phyloP scores from a whole-genome alignment of 2,797 vertebrate species.

The Staurois parvus region DNA sequence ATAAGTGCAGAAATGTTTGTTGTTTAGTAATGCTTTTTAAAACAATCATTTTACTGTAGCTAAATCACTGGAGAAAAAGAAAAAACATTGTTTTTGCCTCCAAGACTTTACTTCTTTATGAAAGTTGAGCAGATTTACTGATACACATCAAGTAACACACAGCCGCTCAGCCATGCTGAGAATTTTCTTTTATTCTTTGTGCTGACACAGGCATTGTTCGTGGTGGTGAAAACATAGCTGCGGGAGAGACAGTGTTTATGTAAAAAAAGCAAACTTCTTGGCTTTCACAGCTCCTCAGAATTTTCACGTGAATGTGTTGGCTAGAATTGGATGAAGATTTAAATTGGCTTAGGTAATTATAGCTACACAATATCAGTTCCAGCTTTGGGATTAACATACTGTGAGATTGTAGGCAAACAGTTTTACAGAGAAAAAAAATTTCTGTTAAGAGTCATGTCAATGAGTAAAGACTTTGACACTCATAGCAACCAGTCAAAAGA shows the following conservation, averaged over 20 bases:
- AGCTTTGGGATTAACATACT: background rate
- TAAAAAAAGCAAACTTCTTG: constrained; percentile 63
- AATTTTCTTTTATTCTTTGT: background rate
- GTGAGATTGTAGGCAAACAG: background rate
- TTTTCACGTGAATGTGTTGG: constrained; percentile 71
- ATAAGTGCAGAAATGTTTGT: background rate
- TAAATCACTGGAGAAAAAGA: too few relatives aligned
- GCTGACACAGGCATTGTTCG: background rate
- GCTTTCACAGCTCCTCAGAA: constrained; percentile 71
- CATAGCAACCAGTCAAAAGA: background rate
- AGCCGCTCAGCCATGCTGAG: background rate
- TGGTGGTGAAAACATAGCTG: constrained; percentile 59
- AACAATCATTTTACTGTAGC: background rate
- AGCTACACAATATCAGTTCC: constrained; percentile 55
- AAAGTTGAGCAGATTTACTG: background rate
- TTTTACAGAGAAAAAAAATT: background rate
- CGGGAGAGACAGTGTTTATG: constrained; percentile 66
- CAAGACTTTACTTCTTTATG: background rate
- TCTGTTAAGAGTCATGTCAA: background rate
- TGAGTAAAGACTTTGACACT: background rate
- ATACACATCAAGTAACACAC: background rate
- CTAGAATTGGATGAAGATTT: constrained; percentile 70
- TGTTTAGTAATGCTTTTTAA: background rate
- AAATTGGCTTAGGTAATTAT: constrained; percentile 78
- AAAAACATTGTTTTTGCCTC: background rate